These are phyloP conservation scores for Epinotia bilunana DNA, from an alignment of 2,888 invertebrate genomes.

Conservation along the genomic window DNA sequence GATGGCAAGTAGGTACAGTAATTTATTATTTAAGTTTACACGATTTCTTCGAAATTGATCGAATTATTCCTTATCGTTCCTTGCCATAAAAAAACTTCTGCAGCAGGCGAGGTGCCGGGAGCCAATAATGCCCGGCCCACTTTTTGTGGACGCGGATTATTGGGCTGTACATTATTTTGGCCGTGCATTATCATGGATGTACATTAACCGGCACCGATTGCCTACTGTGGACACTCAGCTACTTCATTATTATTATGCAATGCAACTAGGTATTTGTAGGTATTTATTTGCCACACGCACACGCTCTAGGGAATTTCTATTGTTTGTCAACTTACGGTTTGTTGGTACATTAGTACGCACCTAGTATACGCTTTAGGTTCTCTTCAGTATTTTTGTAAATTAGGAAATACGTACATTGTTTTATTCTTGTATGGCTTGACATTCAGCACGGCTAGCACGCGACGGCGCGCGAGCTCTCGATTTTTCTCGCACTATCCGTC, in stretches of 20 bases:
- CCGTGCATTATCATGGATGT: no score
- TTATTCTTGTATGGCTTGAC: not conserved
- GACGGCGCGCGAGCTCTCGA: no score
- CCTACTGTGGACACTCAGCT: not conserved
- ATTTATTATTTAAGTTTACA: no score
- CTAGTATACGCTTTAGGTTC: not conserved
- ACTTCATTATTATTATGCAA: conserved; percentile 18
- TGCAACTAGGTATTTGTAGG: not conserved
- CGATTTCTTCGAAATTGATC: no score
- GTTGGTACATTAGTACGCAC: no score
- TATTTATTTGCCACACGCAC: conserved; percentile 9
- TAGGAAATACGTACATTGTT: not conserved
- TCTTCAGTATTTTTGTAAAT: not conserved
- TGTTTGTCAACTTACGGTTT: conserved; percentile 13
- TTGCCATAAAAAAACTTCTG: not conserved
- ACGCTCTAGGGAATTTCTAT: conserved; percentile 29
- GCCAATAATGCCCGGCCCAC: no score
- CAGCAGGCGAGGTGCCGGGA: conserved; percentile 1
- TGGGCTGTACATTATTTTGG: no score
- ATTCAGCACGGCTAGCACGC: no score
- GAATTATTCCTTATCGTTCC: not conserved
- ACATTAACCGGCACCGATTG: no score
- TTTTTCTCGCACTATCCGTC: no score
- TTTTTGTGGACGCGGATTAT: no score
- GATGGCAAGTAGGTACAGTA: no score